Base-by-base conservation (phyloP, 2,888 invertebrate species). In the Coenonympha glycerion region DNA sequence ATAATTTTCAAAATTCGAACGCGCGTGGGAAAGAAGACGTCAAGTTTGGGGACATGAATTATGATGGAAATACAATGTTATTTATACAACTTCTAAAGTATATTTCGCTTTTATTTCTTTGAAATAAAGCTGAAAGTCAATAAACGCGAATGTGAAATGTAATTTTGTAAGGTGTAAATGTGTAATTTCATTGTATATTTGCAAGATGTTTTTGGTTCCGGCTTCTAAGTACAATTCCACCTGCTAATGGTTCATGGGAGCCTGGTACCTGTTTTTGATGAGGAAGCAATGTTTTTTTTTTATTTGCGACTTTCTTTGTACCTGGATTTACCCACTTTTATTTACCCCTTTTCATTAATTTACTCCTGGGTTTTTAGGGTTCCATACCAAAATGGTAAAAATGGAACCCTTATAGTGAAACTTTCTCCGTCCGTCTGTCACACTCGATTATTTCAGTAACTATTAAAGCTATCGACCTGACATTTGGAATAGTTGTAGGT, bases 11-110 rank as follows among this genome's bases (percentile, higher is more conserved):
- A 63, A 62, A 18, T 11, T 37, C 37, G 11, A 64, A 49, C 51
- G 46, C 44, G 53, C 69, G 67, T 71, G 69, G 69, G 69, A 71
- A 69, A 51, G 41, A 34, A 57, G 53, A 46, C 49, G 53, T 54
- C 54, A 45, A 24, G 26, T n/a, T n/a, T n/a, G n/a, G n/a, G n/a
- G n/a, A n/a, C n/a, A n/a, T n/a, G n/a, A n/a, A n/a, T n/a, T n/a
- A n/a, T n/a, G n/a, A 39, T 36, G 37, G 49, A 47, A 53, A 52
- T 47, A 52, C 50, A 55, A 47, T 42, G 28, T 34, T 34, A 36
- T 31, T 18, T 40, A 26, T 31, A 19, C 26, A 6, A 13, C 11
- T 15, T 36, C 37, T 46, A 11, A 21, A 49, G 3, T 47, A 26
- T 40, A 30, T 8, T n/a, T 44, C 47, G 6, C 11, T n/a, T 53